phyloP scores from a whole-genome alignment of 2,113 vertebrate genomes.

The Isurus oxyrinchus region DNA sequence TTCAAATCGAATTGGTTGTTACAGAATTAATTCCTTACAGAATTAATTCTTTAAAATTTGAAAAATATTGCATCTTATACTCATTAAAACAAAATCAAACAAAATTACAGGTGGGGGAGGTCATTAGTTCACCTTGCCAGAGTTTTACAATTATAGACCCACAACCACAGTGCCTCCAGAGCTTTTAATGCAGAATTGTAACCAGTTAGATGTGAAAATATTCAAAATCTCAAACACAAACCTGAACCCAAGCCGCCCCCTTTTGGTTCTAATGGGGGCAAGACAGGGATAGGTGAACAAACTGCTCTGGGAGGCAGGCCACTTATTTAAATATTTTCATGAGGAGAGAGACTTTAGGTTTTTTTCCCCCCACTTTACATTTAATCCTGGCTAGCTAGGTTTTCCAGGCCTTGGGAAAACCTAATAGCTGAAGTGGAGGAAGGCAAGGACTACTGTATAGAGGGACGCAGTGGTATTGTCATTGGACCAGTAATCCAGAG shows the following conservation, averaged over 20 bases:
- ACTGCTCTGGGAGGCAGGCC: neutral
- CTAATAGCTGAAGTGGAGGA: neutral
- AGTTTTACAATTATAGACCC: neutral
- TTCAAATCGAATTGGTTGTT: neutral
- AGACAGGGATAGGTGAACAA: neutral
- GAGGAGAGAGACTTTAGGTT: no score
- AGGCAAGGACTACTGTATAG: neutral
- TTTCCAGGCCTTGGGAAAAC: neutral
- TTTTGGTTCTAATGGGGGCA: no score
- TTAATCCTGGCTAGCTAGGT: neutral
- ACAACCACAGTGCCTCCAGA: neutral
- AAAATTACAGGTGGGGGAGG: neutral
- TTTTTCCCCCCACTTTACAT: neutral
- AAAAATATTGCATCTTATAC: neutral
- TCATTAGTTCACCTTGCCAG: neutral
- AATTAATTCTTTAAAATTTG: neutral
- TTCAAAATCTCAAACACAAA: neutral
- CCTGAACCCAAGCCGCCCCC: neutral
- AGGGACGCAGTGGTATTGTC: no score
- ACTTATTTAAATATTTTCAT: neutral
- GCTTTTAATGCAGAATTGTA: no score
- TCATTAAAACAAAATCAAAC: neutral
- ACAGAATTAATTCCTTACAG: neutral
- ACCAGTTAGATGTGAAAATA: neutral
- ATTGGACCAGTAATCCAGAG: no score